These are phyloP conservation scores for Pipistrellus pipistrellus DNA, from an alignment of 2,797 vertebrate genomes.

Conservation along the genomic window DNA sequence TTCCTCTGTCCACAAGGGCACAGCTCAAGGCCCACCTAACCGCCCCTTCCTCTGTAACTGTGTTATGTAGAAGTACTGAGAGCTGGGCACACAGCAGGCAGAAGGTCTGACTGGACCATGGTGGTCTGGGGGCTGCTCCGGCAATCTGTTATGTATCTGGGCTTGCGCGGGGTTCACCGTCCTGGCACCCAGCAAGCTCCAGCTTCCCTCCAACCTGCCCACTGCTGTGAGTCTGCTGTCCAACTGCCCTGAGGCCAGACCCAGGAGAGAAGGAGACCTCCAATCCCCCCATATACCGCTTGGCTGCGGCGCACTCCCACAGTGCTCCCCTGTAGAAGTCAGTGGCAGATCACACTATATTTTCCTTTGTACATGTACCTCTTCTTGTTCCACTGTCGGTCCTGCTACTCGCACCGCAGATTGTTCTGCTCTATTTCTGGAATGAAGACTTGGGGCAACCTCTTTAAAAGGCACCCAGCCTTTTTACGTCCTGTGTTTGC, in stretches of 20 bases:
- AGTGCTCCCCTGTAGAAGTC: background rate
- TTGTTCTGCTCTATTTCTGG: constrained; percentile 71
- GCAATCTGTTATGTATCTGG: background rate
- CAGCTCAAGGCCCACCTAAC: background rate
- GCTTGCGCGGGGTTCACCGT: background rate
- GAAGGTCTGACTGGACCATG: background rate
- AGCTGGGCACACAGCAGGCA: fast-evolving
- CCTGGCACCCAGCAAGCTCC: background rate
- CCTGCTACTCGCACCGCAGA: constrained; percentile 33
- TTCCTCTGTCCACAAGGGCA: background rate
- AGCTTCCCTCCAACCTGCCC: background rate
- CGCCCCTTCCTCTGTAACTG: background rate
- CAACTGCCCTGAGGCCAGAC: background rate
- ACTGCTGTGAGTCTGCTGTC: background rate
- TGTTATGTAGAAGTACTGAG: background rate
- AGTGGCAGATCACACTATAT: background rate
- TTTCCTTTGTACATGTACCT: background rate
- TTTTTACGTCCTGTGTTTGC: constrained; percentile 71
- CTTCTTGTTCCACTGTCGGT: background rate
- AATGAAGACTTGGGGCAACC: constrained; percentile 75
- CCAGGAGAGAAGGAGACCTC: background rate
- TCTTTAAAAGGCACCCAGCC: constrained; percentile 79
- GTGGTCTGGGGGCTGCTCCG: background rate
- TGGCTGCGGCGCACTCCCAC: background rate
- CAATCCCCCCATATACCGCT: background rate